These are phyloP conservation scores for Tamias sibiricus DNA, from an alignment of 2,113 vertebrate genomes.

Conservation along the genomic window DNA sequence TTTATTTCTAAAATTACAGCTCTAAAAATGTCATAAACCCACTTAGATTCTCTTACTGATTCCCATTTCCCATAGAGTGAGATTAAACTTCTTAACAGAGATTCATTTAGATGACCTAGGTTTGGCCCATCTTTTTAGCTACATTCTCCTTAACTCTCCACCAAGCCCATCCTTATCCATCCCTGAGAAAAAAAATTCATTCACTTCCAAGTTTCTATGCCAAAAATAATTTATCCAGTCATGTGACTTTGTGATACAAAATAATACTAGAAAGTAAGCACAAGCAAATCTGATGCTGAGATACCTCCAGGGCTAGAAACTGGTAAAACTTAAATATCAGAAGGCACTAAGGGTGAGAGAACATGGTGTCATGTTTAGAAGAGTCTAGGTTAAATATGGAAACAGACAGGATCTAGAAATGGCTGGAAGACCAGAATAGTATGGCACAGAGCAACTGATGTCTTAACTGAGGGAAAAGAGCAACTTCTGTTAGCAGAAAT, in stretches of 20 bases:
- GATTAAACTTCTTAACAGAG: background rate
- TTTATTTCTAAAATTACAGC: conserved; percentile 12
- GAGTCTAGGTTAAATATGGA: background rate
- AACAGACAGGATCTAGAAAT: background rate
- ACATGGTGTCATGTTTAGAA: background rate
- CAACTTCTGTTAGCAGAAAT: background rate
- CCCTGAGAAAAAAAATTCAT: background rate
- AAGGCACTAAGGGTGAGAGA: background rate
- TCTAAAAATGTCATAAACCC: background rate
- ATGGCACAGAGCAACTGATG: background rate
- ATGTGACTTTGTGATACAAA: background rate
- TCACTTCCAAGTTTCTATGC: background rate
- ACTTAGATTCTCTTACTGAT: background rate
- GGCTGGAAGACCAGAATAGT: background rate
- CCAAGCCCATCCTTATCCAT: background rate
- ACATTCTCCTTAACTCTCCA: background rate
- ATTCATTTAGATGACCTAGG: background rate
- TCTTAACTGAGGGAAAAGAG: background rate
- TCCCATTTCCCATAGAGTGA: background rate
- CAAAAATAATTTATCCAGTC: background rate
- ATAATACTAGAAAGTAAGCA: conserved; percentile 2
- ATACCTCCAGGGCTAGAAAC: background rate
- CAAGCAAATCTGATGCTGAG: background rate
- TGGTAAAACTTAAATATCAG: background rate
- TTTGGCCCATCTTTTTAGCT: background rate